Evolutionary conservation across 1,140 invertebrate species (phyloP), one percentile per base, ranked within the genome.

Genomic region (Maniola jurtina): DNA sequence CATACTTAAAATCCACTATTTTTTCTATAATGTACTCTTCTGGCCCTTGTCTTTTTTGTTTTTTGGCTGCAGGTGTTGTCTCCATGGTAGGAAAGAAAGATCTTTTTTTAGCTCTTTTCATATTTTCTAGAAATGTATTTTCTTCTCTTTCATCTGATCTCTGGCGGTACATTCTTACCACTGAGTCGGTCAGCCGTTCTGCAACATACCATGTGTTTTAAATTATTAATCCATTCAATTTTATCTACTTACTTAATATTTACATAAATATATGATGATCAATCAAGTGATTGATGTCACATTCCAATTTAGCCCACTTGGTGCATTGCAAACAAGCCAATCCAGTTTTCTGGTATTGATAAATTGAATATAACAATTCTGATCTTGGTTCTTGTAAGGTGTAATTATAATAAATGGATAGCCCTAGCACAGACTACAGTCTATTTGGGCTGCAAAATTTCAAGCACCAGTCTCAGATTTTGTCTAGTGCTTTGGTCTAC

Each of bases 1-100:
- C 71, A 61, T 92, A 80, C 72, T 93, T 92, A 50, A 95, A 93
- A 16, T 92, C 92, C 25, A 95, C 48, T 52, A 97, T 95, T 63
- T 88, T 88, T 84, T 97, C 96, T 14, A 97, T 95, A 65, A 94
- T 93, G 82, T 93, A 96, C 33, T 94, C 90, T 40, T 92, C 87
- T n/a, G 77, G 70, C 34, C 86, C 73, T 61, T 77, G 60, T 69
- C 70, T 80, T 47, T 70, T 88, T 58, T 70, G 66, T 80, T 84
- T 86, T 33, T 89, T 88, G 1, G 63, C 48, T 14, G 15, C 71
- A 14, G 48, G 33, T 6, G 36, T 52, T 34, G 66, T 57, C 60
- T 79, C 81, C 38, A 64, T 50, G 10, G 84, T 78, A 40, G 76
- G 60, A 25, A 79, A 68, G 2, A 83, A 58, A 33, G 70, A 72